Evolutionary conservation across 2,888 invertebrate genomes (phyloP), one percentile per base, ranked within the genome.

Genomic region (Epirrhoe tristata): DNA sequence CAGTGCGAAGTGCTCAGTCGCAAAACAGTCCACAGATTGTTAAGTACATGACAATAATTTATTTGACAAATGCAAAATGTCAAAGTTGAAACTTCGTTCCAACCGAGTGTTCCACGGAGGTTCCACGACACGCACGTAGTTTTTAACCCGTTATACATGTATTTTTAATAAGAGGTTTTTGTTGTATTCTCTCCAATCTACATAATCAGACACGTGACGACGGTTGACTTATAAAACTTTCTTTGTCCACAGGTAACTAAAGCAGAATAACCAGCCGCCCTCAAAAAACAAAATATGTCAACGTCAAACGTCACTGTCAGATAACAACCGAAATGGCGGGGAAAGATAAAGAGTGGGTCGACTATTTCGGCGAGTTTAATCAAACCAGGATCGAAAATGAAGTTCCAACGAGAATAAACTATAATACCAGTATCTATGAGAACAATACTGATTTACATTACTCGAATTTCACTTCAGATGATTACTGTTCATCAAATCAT

Each of bases 401-500:
- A 6, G 16, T 43, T 58, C 71, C 75, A 6, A 64, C 77, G 7
- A 76, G 70, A 50, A 69, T 72, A 57, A 91, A 90, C 69, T 52
- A 59, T 24, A 58, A 10, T 32, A 84, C 79, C 52, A 87, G 78
- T 17, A 81, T 74, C n/a, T 81, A 80, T 63, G 87, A 87, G 7
- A 90, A 91, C 58, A 73, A 78, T 5, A 86, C 88, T 0, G 68
- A 71, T 1, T 79, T 78, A 0, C 80, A 72, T n/a, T 92, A 85
- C 67, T 81, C 88, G 0, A 93, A 93, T 68, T 92, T 91, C 46
- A 83, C 88, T 0, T 77, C 85, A 0, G 90, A 90, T 43, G 92
- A 93, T 69, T 93, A 83, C 66, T 93, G 93, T 67, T 76, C 83
- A 4, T 91, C 92, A 0, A 92, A 93, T 54, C 78, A 87, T 63